Base-by-base conservation (phyloP, 2,113 vertebrate genomes). In the Neotoma lepida region DNA sequence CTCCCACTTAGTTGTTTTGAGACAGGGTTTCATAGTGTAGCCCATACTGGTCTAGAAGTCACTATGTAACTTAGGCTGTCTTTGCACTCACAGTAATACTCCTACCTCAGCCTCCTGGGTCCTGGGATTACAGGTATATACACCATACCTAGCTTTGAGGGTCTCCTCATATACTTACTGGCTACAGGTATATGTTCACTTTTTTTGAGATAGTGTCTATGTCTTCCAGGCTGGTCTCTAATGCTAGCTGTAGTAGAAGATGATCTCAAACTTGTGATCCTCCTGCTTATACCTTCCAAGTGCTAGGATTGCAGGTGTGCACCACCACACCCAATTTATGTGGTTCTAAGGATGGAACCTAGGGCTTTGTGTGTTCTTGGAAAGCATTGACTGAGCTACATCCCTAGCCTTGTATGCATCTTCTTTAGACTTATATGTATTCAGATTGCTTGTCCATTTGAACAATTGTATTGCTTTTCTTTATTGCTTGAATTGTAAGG, bases 401-500 rank as follows among this genome's bases (percentile, higher is more conserved):
- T 46, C 24, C 6, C 63, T 66, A 86, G 41, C 46, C 86, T 14
- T 54, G 30, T 86, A 33, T 49, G 2, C 76, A 54, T 88, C 28
- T 89, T 92, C 30, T 95, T 81, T 74, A 80, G 33, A 78, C 22
- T 94, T 71, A 58, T 74, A 46, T 90, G 4, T 80, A 1, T 76
- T 77, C n/a, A 56, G 33, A 70, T 80, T 61, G 10, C 71, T 92
- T 88, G 56, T 9, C n/a, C 24, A 89, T 81, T 95, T 91, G 73
- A 54, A 64, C 54, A 92, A 76, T 92, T 74, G 12, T 13, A 13
- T 80, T 86, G 35, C 13, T 63, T 85, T 63, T 94, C 84, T 91
- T 93, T 80, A 93, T 76, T 92, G 87, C 44, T 33, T 46, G 35
- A 85, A 39, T 82, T 95, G 41, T 94, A 68, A 89, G 22, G 77